These are phyloP conservation scores for Apogon talboti DNA, from an alignment of 2,797 vertebrate species.

Conservation along the genomic window DNA sequence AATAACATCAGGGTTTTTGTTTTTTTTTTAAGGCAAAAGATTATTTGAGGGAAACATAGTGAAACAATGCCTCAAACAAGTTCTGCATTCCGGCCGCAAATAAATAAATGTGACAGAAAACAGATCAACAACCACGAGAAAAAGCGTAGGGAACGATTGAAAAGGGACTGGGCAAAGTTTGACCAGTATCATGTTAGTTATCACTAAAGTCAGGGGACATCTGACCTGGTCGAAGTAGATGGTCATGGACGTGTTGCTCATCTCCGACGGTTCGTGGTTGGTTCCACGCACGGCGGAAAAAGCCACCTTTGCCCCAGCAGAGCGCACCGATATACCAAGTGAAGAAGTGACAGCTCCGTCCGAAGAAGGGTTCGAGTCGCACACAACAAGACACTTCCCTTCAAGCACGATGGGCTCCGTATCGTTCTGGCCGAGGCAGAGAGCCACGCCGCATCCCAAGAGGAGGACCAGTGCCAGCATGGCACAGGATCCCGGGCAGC, in stretches of 20 bases:
- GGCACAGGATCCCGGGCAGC: constrained; percentile 83
- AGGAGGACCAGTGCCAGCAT: constrained; percentile 88
- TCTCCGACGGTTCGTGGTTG: constrained; percentile 94
- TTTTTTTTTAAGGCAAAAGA: neutral
- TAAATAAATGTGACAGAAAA: neutral
- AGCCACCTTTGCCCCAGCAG: constrained; percentile 90
- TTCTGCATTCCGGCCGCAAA: constrained; percentile 16
- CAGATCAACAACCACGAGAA: neutral
- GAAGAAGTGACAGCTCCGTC: constrained; percentile 96
- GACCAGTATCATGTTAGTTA: constrained; percentile 1
- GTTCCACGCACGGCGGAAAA: constrained; percentile 89
- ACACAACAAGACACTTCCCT: constrained; percentile 97
- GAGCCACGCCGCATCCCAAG: constrained; percentile 83
- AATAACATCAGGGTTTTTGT: neutral
- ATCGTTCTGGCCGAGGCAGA: constrained; percentile 92
- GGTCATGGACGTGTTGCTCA: constrained; percentile 97
- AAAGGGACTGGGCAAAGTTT: neutral
- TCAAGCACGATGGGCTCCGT: constrained; percentile 98
- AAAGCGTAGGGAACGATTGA: neutral
- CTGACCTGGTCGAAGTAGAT: constrained; percentile 98
- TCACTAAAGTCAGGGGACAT: constrained; percentile 28
- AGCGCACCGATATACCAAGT: constrained; percentile 93
- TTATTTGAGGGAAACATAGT: constrained; percentile 9
- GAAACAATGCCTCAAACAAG: constrained; percentile 40
- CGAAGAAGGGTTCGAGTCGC: constrained; percentile 96